Conservation (phyloP, 2,113 vertebrate species). For the Myiopsitta monachus region DNA sequence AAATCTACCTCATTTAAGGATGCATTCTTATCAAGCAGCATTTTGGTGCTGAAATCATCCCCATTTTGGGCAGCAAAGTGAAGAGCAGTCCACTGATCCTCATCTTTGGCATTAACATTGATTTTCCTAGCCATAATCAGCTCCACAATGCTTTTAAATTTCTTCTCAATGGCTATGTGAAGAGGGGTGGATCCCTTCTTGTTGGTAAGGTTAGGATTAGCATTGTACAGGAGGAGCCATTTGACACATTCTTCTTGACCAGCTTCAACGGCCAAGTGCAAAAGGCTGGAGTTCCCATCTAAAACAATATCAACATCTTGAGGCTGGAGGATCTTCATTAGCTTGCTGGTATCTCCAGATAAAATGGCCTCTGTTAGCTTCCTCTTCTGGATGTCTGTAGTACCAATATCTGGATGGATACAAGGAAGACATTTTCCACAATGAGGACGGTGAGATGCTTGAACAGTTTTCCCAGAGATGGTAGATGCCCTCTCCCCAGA, state of each 20-base stretch:
- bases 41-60: conserved; percentile 86
- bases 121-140: conserved; percentile 89
- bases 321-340: conserved; percentile 99
- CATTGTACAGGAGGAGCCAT: conserved; percentile 92
- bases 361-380: conserved; percentile 90
- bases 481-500: background rate
- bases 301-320: conserved; percentile 92
- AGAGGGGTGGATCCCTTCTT: conserved; percentile 86
- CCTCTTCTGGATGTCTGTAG: conserved; percentile 86
- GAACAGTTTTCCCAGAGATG: background rate
- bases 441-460: background rate
- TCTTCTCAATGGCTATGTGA: conserved; percentile 88
- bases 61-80: conserved; percentile 93
- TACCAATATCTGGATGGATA: conserved; percentile 79
- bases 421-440: background rate
- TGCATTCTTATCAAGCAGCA: conserved; percentile 86
- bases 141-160: conserved; percentile 83
- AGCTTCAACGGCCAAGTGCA: conserved; percentile 87
- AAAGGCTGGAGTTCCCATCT: conserved; percentile 85
- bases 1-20: conserved; percentile 84
- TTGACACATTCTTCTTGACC: conserved; percentile 94
- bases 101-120: conserved; percentile 90
- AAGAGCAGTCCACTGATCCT: conserved; percentile 94
- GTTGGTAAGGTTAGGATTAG: conserved; percentile 88
- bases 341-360: conserved; percentile 87